Conservation (phyloP, 2,797 vertebrate species). For the Acrossocheilus wenchowensis region DNA sequence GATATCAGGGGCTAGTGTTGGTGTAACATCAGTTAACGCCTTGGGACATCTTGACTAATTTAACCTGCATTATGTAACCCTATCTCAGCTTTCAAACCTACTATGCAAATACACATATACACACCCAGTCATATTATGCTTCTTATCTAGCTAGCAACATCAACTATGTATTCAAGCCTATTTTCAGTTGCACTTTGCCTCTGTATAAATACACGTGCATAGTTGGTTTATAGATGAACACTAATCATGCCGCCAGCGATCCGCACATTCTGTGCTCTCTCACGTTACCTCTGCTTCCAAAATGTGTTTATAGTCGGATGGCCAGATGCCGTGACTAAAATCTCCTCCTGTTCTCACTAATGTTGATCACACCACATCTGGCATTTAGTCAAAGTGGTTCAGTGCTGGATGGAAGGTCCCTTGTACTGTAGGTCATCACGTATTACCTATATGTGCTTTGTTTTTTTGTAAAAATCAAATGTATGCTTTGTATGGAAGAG, state of each 20-base stretch:
- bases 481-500: background rate
- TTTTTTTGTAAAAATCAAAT: background rate
- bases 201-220: background rate
- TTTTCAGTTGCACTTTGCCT: constrained; percentile 19
- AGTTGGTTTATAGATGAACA: constrained; percentile 14
- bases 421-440: background rate
- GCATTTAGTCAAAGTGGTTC: background rate
- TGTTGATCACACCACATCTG: constrained; percentile 18
- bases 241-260: background rate
- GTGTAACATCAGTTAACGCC: constrained; percentile 29
- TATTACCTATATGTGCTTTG: background rate
- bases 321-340: constrained; percentile 12
- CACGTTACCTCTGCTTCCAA: constrained; percentile 7
- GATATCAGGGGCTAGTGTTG: constrained; percentile 1
- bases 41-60: constrained; percentile 21
- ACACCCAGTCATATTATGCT: background rate
- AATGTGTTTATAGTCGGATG: constrained; percentile 33
- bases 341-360: constrained; percentile 21
- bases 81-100: background rate
- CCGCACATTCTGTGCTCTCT: constrained; percentile 13
- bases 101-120: background rate
- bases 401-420: background rate
- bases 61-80: constrained; percentile 15
- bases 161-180: background rate
- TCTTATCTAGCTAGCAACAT: background rate